Evolutionary conservation across 92 coral and sea anemone species (phyloP), one percentile per base, ranked within the genome.

Genomic region (Phenganax subtilis): DNA sequence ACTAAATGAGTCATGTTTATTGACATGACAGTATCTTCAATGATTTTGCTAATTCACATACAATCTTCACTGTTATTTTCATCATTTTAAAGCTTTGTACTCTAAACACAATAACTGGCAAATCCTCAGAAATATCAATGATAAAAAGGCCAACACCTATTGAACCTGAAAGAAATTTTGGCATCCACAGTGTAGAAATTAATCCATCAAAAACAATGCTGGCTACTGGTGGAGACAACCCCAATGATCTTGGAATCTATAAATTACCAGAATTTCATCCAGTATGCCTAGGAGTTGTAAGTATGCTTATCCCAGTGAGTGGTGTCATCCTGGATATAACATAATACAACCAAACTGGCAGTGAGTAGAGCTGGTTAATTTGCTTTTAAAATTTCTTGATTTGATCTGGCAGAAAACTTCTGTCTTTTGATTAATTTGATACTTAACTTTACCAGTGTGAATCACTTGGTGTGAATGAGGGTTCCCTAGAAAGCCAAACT

Each of bases 161-260:
- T 47, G 75, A 88, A 80, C 93, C 92, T 10, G 88, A 83, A 27
- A 88, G 78, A 54, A 92, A 89, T 68, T 90, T 93, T 85, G 98
- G 98, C 10, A 90, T 93, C 15, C 98, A 93, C 59, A 93, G 96
- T 81, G 82, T 93, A 52, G 78, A 87, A 47, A 82, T 93, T 54
- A 93, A 90, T 54, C 80, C 87, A 51, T 80, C 89, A 9, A 82
- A 86, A 66, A 89, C 88, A 70, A 53, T 91, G 27, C 82, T 93
- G 56, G 93, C 98, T 14, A 89, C 98, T 30, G 92, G 93, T 83
- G 98, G 98, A 27, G 90, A 93, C 56, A 93, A 86, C 76, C 98
- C 98, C 10, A 93, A 93, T 74, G 89, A 93, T 75, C 87, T 93
- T 52, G 96, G 93, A 31, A 87, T 93, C 1, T 93, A 93, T 59